A percentile compares a stretch with the other conserved stretches of the same genome.
These are phyloP conservation scores for Esox lucius DNA, from an alignment of 2,797 vertebrate genomes.

Conservation along the genomic window DNA sequence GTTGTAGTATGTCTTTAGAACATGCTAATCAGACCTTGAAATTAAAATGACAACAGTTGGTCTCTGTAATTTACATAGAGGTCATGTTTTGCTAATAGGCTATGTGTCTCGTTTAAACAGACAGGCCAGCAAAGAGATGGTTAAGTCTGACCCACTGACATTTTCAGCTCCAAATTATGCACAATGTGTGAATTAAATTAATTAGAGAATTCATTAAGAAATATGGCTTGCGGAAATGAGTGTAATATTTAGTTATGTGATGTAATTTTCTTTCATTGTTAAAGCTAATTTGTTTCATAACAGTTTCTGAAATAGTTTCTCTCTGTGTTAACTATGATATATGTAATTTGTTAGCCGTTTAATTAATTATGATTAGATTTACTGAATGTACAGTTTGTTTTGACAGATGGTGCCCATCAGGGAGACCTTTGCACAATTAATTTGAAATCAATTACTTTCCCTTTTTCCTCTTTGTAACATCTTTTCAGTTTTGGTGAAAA, in stretches of 20 bases:
- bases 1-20: constrained; percentile 69
- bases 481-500: constrained; percentile 64
- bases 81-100: constrained; percentile 85
- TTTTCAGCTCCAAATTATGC: constrained; percentile 90
- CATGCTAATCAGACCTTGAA: constrained; percentile 62
- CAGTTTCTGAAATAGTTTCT: constrained; percentile 84
- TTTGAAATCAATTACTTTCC: constrained; percentile 77
- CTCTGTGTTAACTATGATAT: constrained; percentile 83
- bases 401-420: constrained; percentile 93
- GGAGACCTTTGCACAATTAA: constrained; percentile 84
- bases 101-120: constrained; percentile 80
- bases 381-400: constrained; percentile 82
- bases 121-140: constrained; percentile 80
- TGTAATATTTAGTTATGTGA: constrained; percentile 86
- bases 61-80: constrained; percentile 81
- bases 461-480: constrained; percentile 63
- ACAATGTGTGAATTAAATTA: constrained; percentile 92
- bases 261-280: constrained; percentile 91
- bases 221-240: constrained; percentile 82
- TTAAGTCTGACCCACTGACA: constrained; percentile 86
- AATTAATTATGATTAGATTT: constrained; percentile 95
- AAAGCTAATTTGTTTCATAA: constrained; percentile 92
- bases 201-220: constrained; percentile 95
- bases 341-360: constrained; percentile 93
- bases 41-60: constrained; percentile 77